phyloP scores from a whole-genome alignment of 2,888 invertebrate species.

The Shargacucullia verbasci region DNA sequence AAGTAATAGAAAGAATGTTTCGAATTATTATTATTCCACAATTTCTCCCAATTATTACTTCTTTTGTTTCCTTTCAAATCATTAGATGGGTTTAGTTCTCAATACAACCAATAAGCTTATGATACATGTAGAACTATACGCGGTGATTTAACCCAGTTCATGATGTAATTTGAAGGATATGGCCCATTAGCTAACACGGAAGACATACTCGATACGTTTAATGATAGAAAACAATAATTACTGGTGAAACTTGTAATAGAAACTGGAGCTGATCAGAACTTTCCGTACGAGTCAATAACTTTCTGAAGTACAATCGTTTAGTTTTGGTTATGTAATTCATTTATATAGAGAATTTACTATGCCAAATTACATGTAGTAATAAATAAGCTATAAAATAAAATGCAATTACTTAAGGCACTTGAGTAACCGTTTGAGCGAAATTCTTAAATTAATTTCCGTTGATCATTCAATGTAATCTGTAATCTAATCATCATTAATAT shows the following conservation, averaged over 20 bases:
- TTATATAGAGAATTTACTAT: constrained; percentile 35
- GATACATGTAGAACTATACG: constrained; percentile 6
- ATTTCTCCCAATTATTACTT: too few species aligned
- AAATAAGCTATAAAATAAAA: constrained; percentile 49
- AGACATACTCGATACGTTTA: constrained; percentile 77
- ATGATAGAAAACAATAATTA: constrained; percentile 72
- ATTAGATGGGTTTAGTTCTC: too few species aligned
- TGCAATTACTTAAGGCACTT: constrained; percentile 51
- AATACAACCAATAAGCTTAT: too few species aligned
- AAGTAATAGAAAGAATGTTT: neutral
- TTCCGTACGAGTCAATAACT: constrained; percentile 65
- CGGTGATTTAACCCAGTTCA: constrained; percentile 52
- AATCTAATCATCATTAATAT: constrained; percentile 41
- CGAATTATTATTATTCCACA: too few species aligned
- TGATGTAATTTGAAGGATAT: constrained; percentile 76
- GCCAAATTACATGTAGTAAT: constrained; percentile 49
- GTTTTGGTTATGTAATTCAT: constrained; percentile 47
- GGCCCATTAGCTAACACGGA: constrained; percentile 77
- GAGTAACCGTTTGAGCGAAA: constrained; percentile 21
- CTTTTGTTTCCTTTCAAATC: too few species aligned
- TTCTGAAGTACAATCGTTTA: constrained; percentile 50
- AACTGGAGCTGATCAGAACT: constrained; percentile 67
- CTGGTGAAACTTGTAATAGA: constrained; percentile 71
- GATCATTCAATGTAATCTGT: constrained; percentile 26
- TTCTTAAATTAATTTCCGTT: constrained; percentile 51